Evolutionary conservation across 2,797 vertebrate species (phyloP), one percentile per base, ranked within the genome.

Genomic region (Benthosema pterotum): DNA sequence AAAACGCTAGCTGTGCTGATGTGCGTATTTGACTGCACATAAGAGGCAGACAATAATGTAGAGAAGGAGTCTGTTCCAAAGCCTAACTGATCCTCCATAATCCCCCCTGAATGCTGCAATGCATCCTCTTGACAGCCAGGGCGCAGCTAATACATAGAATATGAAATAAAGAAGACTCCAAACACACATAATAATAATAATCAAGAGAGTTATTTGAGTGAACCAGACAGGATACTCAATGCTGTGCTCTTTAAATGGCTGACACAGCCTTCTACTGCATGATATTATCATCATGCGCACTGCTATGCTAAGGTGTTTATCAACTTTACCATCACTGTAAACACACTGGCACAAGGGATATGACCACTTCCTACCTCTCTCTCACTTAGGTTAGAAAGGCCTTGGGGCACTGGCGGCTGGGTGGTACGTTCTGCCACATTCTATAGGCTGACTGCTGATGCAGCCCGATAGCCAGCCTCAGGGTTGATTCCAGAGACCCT

Each of bases 1-100:
- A 58, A 62, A n/a, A n/a, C n/a, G 18, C 59, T 5, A n/a, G 48
- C 38, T 60, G 32, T 45, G 5, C 42, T 63, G 38, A 54, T 62
- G 22, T 11, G 0, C 38, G 49, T 62, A 60, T 69, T 71, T 71
- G 48, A 19, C 66, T 73, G 54, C 48, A 67, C 45, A 61, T 19
- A 52, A 0, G 12, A 71, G 38, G 61, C 56, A 43, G 56, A 47
- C 61, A 68, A 75, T 62, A 77, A 73, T 42, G 42, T 67, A 60
- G 65, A 79, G 71, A 78, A 78, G 77, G 69, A 79, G 74, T 75
- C 54, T 70, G 69, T 65, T 66, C 25, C 62, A 83, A 85, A 83
- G 72, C 80, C 76, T 32, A 38, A 49, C 77, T 86, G 78, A 86
- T 88, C 86, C 81, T 25, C 52, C 43, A 19, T 82, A 88, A 90